phyloP scores from a whole-genome alignment of 2,797 vertebrate species.

The Nasua narica region DNA sequence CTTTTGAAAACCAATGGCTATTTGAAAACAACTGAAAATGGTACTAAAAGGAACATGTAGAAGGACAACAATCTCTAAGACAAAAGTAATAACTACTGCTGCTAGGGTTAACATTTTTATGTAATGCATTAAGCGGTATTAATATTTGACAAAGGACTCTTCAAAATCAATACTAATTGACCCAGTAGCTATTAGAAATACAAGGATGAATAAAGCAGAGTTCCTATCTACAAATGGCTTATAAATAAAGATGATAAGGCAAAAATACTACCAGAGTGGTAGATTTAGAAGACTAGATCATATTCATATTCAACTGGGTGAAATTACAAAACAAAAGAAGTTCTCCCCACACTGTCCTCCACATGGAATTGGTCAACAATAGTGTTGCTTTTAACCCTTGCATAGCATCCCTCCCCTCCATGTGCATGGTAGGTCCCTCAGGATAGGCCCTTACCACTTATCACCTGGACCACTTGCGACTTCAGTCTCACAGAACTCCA shows the following conservation, averaged over 20 bases:
- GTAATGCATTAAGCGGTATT: background rate
- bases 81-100: background rate
- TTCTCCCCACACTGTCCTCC: background rate
- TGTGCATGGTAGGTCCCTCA: background rate
- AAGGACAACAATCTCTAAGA: background rate
- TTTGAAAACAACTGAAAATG: background rate
- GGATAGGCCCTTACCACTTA: background rate
- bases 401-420: rapidly evolving
- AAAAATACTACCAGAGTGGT: background rate
- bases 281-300: background rate
- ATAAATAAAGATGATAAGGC: background rate
- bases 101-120: background rate
- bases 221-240: background rate
- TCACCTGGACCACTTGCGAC: background rate
- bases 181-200: background rate
- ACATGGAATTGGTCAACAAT: background rate
- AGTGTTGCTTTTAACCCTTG: background rate
- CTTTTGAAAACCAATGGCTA: background rate
- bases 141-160: background rate
- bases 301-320: background rate
- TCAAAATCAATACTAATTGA: background rate
- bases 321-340: background rate
- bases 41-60: background rate
- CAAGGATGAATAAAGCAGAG: background rate
- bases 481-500: background rate